phyloP scores from a whole-genome alignment of 2,113 vertebrate genomes.

The Felis chaus region DNA sequence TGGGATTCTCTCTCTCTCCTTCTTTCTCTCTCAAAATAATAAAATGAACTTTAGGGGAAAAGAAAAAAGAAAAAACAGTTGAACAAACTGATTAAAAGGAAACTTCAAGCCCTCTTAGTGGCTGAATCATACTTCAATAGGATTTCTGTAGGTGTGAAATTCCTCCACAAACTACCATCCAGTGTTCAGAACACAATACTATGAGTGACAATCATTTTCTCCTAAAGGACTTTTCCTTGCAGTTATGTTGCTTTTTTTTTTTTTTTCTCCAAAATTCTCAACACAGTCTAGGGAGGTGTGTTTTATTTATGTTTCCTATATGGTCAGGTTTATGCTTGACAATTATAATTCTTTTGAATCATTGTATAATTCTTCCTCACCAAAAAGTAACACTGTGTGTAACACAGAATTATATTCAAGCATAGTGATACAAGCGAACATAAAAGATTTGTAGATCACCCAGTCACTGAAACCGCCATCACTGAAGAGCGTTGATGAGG shows the following conservation, averaged over 20 bases:
- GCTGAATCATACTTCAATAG: neutral
- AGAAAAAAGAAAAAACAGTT: neutral
- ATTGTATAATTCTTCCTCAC: neutral
- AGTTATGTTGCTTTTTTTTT: neutral
- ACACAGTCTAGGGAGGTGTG: neutral
- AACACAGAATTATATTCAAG: neutral
- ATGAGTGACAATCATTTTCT: neutral
- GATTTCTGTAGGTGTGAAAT: neutral
- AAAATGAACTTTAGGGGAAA: too few relatives aligned
- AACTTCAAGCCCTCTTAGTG: neutral
- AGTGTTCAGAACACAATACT: neutral
- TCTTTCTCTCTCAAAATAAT: too few relatives aligned
- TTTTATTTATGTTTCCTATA: neutral
- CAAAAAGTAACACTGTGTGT: neutral
- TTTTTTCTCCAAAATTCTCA: neutral
- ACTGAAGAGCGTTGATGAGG: neutral
- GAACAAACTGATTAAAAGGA: constrained; percentile 17
- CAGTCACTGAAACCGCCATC: neutral
- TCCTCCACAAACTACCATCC: neutral
- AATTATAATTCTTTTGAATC: neutral
- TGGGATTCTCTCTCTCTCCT: too few relatives aligned
- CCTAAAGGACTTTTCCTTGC: neutral
- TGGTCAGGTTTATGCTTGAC: neutral
- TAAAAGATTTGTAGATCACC: neutral
- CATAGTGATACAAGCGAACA: neutral